Evolutionary conservation across 2,797 vertebrate species (phyloP).

Genomic region (Orestias chungarensis): DNA sequence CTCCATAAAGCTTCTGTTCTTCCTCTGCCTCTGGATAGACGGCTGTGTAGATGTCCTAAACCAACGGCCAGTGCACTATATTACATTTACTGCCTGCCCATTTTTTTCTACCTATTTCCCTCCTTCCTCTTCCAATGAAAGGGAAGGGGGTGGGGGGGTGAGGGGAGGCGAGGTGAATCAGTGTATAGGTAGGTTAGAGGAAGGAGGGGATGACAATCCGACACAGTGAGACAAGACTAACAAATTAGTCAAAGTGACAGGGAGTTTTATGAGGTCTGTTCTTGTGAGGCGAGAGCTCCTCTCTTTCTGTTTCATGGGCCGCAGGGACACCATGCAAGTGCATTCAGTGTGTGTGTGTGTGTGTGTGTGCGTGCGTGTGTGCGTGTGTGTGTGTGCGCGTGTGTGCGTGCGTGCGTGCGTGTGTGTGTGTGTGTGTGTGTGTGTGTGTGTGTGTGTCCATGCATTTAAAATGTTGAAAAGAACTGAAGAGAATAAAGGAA

Average conservation of each 20-base stretch:
- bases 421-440: constrained; percentile 7
- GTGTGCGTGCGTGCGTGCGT: constrained; percentile 20
- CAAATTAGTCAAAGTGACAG: constrained; percentile 83
- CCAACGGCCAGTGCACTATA: constrained; percentile 71
- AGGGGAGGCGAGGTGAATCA: constrained; percentile 54
- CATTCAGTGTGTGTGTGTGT: constrained; percentile 14
- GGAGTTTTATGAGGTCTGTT: constrained; percentile 79
- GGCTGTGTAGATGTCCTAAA: constrained; percentile 72
- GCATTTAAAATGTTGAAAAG: constrained; percentile 29
- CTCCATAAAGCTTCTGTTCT: constrained; percentile 77
- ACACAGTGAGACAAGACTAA: constrained; percentile 81
- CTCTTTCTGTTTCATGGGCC: constrained; percentile 50
- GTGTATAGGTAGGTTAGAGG: constrained; percentile 52
- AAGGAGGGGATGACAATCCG: constrained; percentile 61
- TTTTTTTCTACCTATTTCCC: constrained; percentile 38
- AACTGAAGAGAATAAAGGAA: constrained; percentile 18
- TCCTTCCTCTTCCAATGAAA: constrained; percentile 48
- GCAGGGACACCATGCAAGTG: constrained; percentile 38
- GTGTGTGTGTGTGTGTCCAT: constrained; percentile 4
- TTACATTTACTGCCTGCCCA: constrained; percentile 77
- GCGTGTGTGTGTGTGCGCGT: neutral
- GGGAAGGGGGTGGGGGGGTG: constrained; percentile 42
- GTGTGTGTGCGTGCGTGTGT: constrained; percentile 8
- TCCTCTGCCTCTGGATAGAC: constrained; percentile 71
- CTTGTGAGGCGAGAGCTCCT: constrained; percentile 67